phyloP scores from a whole-genome alignment of 2,113 vertebrate genomes.

The Mixornis gularis region DNA sequence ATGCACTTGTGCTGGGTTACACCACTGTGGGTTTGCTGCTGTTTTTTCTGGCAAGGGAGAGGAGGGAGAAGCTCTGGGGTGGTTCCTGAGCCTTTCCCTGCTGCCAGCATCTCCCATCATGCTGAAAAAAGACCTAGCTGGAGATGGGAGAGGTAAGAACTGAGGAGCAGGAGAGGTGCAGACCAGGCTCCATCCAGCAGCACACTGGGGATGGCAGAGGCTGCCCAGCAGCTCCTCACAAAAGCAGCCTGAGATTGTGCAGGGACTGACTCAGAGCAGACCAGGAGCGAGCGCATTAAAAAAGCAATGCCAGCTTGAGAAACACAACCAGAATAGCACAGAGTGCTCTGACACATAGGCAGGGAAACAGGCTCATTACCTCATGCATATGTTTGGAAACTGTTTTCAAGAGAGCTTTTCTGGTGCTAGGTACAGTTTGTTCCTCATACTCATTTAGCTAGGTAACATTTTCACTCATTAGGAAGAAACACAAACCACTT shows the following conservation, averaged over 20 bases:
- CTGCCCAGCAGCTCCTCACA: background rate
- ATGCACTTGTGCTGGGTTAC: background rate
- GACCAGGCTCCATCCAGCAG: background rate
- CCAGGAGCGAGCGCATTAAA: background rate
- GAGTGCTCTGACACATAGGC: slow-evolving; percentile 16
- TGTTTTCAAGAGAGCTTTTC: slow-evolving; percentile 14
- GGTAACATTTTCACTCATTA: slow-evolving; percentile 25
- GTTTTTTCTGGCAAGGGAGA: background rate
- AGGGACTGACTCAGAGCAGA: slow-evolving; percentile 23
- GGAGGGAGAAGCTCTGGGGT: background rate
- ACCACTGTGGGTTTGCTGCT: background rate
- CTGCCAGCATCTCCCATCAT: background rate
- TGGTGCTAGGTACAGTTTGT: slow-evolving; percentile 36
- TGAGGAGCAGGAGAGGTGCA: background rate
- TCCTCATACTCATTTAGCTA: slow-evolving; percentile 20
- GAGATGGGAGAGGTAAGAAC: background rate
- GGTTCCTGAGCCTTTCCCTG: background rate
- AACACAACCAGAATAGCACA: slow-evolving; percentile 31
- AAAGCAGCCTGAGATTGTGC: background rate
- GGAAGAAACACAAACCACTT: background rate
- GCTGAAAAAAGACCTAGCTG: background rate
- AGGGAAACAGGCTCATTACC: slow-evolving; percentile 33
- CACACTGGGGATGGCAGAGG: background rate
- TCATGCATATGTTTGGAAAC: slow-evolving; percentile 54
- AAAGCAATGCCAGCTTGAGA: slow-evolving; percentile 26